Percentiles rank a stretch among this genome's conserved stretches.
Evolutionary conservation across 2,888 invertebrate genomes (phyloP).

Genomic region (Willowsia nigromaculata): DNA sequence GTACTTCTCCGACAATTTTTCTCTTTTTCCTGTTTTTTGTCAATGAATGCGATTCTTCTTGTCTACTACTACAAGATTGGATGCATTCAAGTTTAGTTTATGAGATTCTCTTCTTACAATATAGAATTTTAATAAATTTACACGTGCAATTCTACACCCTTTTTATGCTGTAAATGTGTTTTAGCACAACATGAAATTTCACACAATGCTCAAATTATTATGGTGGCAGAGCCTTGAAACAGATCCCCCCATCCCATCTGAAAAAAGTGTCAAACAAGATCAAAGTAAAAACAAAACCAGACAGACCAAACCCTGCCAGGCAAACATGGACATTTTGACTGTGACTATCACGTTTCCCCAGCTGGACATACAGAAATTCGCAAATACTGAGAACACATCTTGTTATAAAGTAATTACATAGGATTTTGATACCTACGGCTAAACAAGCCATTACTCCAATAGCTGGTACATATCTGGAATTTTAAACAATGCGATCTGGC

Average conservation of each 20-base stretch:
- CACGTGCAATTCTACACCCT: too few relatives aligned
- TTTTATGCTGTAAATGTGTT: too few relatives aligned
- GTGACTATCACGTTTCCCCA: neutral
- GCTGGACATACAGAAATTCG: neutral
- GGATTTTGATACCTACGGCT: neutral
- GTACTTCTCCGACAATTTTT: neutral
- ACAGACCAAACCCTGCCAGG: neutral
- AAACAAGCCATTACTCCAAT: constrained; percentile 10
- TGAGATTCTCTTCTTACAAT: too few relatives aligned
- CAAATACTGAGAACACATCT: neutral
- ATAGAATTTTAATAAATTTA: too few relatives aligned
- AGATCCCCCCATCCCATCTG: neutral
- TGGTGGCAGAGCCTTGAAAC: neutral
- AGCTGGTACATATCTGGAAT: neutral
- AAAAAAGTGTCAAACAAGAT: neutral
- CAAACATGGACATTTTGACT: neutral
- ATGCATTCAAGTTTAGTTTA: too few relatives aligned
- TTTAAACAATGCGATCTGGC: neutral
- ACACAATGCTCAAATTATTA: too few relatives aligned
- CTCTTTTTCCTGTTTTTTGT: neutral
- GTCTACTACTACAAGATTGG: too few relatives aligned
- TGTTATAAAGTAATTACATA: neutral
- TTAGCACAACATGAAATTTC: too few relatives aligned
- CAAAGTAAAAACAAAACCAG: neutral
- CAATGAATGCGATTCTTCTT: neutral